Conservation (phyloP, 2,797 vertebrate genomes). For the Aulostomus chinensis region DNA sequence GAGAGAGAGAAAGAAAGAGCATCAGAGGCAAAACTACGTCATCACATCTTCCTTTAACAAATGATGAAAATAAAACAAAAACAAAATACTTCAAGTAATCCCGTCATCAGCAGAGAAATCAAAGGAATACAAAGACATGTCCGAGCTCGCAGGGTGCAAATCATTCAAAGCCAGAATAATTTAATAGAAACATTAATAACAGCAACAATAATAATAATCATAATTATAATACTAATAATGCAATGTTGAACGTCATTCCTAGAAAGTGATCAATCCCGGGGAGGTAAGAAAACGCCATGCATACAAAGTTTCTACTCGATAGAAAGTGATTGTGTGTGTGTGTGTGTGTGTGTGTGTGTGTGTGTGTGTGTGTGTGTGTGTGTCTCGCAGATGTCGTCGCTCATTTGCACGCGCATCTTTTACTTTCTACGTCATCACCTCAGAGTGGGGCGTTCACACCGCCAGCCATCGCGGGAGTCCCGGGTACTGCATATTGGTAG, state of each 20-base stretch:
- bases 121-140: constrained; percentile 50
- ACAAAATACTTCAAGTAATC: constrained; percentile 78
- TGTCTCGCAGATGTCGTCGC: no score
- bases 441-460: no score
- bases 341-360: no score
- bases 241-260: constrained; percentile 54
- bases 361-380: no score
- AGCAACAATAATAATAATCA: constrained; percentile 71
- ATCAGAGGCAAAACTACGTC: constrained; percentile 31
- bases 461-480: no score
- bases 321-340: no score
- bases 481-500: no score
- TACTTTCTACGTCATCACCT: no score
- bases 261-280: constrained; percentile 54
- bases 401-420: no score
- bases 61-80: constrained; percentile 51
- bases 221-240: constrained; percentile 72
- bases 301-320: constrained; percentile 56
- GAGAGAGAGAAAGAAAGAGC: constrained; percentile 13
- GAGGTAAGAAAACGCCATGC: constrained; percentile 78
- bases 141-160: constrained; percentile 49
- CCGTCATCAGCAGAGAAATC: constrained; percentile 44
- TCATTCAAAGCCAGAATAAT: constrained; percentile 64
- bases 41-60: constrained; percentile 55
- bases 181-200: constrained; percentile 60